Conservation (phyloP, 2,888 invertebrate species). For the Orgyia antiqua region DNA sequence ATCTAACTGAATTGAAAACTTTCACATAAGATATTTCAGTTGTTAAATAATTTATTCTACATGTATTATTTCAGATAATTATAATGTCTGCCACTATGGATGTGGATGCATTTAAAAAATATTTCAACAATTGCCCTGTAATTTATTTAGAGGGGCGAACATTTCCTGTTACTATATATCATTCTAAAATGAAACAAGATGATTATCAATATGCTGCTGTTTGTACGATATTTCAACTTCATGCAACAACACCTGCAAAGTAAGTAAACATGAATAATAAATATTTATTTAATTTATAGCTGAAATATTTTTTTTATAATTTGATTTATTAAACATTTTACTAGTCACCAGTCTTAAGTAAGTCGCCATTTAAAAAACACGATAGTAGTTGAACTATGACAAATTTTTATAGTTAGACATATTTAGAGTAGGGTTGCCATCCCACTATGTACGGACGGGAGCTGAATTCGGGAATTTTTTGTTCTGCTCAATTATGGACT, state of each 20-base stretch:
- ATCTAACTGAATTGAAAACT: too few relatives aligned
- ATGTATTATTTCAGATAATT: slow-evolving; percentile 80
- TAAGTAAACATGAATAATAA: slow-evolving; percentile 72
- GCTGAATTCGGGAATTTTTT: too few relatives aligned
- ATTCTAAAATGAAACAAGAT: slow-evolving; percentile 83
- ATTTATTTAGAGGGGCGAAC: slow-evolving; percentile 94
- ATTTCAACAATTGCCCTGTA: slow-evolving; percentile 91
- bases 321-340: not conserved
- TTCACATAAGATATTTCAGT: too few relatives aligned
- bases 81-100: slow-evolving; percentile 98
- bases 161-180: slow-evolving; percentile 86
- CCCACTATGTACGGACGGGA: too few relatives aligned
- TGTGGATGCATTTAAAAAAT: slow-evolving; percentile 93
- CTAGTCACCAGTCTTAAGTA: not conserved
- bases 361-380: too few relatives aligned
- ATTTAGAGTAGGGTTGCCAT: too few relatives aligned
- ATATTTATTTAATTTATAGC: not conserved
- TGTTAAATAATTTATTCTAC: too few relatives aligned
- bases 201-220: slow-evolving; percentile 92
- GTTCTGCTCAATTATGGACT: too few relatives aligned
- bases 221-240: slow-evolving; percentile 93
- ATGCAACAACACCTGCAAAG: slow-evolving; percentile 88
- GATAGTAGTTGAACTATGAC: too few relatives aligned
- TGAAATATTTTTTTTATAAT: not conserved
- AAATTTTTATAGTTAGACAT: too few relatives aligned